Evolutionary conservation across 2,797 vertebrate genomes (phyloP), one percentile per base, ranked within the genome.

Genomic region (Fistularia tabacaria): DNA sequence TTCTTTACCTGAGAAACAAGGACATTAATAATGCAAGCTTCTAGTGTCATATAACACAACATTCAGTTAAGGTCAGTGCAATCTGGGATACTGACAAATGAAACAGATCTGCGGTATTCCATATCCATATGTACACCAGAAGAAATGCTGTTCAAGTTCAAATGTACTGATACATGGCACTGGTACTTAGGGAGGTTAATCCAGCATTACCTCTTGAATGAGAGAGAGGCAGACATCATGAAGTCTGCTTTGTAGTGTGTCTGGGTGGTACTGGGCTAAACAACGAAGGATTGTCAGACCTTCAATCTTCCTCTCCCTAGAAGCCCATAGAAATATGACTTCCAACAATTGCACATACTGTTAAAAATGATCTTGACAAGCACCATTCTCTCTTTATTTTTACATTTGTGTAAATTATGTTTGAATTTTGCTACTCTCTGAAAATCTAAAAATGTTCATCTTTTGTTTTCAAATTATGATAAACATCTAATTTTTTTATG

Each of bases 281-380:
- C 92, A 89, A 66, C 94, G 91, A 45, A 98, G 49, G 40, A 87
- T 83, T 54, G 81, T 93, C 74, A 99, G 73, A 36, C 97, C 97
- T 71, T 96, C 92, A 0, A 96, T 96, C 84, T 98, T 99, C 89
- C 95, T 97, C 87, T 98, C 93, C 96, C 96, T 98, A 50, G 10
- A 71, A 14, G 38, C 46, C 42, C 14, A 57, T 47, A 25, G 10
- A 8, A n/a, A 38, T 40, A 25, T 9, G 1, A 49, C 11, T 46
- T 14, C 9, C 1, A 13, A 1, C n/a, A 46, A 8, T 46, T 14
- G 9, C 45, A 3, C 12, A 46, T 14, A 12, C 11, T 25, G 25
- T 25, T 25, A 25, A 25, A 25, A 25, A 25, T 25, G 2, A 25
- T 25, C 25, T 25, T 25, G 25, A 25, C 25, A 5, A 36, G 43